Conservation (phyloP, 2,113 vertebrate genomes). For the Phylloscopus trochiloides region DNA sequence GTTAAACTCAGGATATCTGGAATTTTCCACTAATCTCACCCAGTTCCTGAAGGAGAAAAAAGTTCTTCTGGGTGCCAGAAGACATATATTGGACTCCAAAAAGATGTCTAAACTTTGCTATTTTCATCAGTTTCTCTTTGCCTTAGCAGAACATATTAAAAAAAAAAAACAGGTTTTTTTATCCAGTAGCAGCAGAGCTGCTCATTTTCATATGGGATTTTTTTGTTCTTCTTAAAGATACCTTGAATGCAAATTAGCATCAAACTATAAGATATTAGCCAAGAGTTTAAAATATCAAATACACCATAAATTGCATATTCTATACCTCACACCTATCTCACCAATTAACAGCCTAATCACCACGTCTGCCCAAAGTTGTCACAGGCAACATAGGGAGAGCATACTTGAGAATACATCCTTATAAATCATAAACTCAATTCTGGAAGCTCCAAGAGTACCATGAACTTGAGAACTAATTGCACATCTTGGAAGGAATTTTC, state of each 20-base stretch:
- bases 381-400: neutral
- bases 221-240: neutral
- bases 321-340: neutral
- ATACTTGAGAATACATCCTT: neutral
- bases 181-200: neutral
- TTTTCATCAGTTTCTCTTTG: neutral
- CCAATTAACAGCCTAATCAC: neutral
- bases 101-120: neutral
- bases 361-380: accelerated
- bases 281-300: neutral
- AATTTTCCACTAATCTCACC: neutral
- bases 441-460: neutral
- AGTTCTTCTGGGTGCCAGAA: neutral
- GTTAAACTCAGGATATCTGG: neutral
- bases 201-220: neutral
- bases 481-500: neutral
- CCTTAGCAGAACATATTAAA: neutral
- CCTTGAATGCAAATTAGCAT: neutral
- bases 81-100: neutral
- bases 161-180: neutral
- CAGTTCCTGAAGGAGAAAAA: neutral
- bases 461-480: neutral
- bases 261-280: neutral
- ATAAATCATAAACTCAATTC: neutral
- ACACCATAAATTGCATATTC: neutral